phyloP scores from a whole-genome alignment of 92 coral and sea anemone genomes.

The Epizoanthus illoricatus region DNA sequence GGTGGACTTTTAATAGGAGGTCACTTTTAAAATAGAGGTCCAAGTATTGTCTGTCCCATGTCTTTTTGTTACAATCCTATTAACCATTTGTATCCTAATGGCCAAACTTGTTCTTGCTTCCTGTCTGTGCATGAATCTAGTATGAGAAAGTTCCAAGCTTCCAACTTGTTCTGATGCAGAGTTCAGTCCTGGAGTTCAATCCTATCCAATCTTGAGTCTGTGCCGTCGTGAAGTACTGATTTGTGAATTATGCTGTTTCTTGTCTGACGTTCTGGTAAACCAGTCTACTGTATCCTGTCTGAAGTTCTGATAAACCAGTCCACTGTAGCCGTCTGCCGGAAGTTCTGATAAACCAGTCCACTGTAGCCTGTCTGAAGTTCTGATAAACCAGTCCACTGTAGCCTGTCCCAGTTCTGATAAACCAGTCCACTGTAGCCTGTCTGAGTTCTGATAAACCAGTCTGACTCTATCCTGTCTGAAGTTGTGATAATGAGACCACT shows the following conservation, averaged over 20 bases:
- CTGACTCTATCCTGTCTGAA: background rate
- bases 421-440: background rate
- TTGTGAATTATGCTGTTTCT: conserved; percentile 25
- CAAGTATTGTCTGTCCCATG: background rate
- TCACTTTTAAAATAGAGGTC: no score
- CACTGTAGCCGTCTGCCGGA: no score
- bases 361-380: no score
- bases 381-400: no score
- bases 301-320: background rate
- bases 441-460: background rate
- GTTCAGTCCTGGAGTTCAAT: conserved; percentile 2
- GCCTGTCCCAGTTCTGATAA: no score
- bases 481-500: background rate
- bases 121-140: conserved; percentile 32
- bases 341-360: no score
- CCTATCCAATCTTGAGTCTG: conserved; percentile 18
- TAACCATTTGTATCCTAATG: background rate
- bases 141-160: conserved; percentile 36
- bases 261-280: conserved; percentile 12
- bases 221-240: conserved; percentile 14
- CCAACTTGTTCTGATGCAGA: conserved; percentile 35
- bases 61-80: background rate
- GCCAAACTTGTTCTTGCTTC: conserved; percentile 18
- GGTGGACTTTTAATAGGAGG: no score
- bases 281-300: background rate